Evolutionary conservation across 1,140 invertebrate species (phyloP).

Genomic region (Oedothorax gibbosus): DNA sequence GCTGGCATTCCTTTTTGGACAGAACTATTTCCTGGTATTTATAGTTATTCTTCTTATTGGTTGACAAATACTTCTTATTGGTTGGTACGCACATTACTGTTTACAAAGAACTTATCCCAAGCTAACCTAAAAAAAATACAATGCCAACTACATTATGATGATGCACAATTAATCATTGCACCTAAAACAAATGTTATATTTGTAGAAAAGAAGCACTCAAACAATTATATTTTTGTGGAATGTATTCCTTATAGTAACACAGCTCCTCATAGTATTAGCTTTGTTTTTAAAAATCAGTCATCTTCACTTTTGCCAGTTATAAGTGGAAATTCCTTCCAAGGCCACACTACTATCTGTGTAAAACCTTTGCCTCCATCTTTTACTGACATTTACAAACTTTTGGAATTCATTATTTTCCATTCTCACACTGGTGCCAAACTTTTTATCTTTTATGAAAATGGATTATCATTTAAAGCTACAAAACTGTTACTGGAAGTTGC

Average conservation of each 20-base stretch:
- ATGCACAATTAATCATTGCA: background rate
- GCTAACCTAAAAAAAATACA: conserved; percentile 1
- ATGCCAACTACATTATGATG: conserved; percentile 18
- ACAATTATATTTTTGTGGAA: conserved; percentile 8
- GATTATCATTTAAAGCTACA: conserved; percentile 5
- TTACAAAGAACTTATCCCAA: conserved; percentile 1
- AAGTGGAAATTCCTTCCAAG: background rate
- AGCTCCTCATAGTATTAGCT: conserved; percentile 19
- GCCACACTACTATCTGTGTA: background rate
- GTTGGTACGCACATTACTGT: background rate
- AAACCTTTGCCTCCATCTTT: conserved; percentile 21
- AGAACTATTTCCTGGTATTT: conserved; percentile 24
- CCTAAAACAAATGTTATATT: conserved; percentile 11
- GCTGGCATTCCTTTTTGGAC: conserved; percentile 25
- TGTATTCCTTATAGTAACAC: background rate
- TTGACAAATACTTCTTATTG: conserved; percentile 6
- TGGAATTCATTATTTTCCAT: conserved; percentile 26
- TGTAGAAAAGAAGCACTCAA: conserved; percentile 7
- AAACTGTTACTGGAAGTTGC: conserved; percentile 12
- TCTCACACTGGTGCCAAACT: conserved; percentile 7
- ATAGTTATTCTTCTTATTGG: conserved; percentile 34
- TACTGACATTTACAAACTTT: background rate
- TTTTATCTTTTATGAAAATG: conserved; percentile 40
- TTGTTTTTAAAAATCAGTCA: background rate
- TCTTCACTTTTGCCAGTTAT: conserved; percentile 7